Conservation (phyloP, 2,113 vertebrate genomes). For the Perognathus longimembris region DNA sequence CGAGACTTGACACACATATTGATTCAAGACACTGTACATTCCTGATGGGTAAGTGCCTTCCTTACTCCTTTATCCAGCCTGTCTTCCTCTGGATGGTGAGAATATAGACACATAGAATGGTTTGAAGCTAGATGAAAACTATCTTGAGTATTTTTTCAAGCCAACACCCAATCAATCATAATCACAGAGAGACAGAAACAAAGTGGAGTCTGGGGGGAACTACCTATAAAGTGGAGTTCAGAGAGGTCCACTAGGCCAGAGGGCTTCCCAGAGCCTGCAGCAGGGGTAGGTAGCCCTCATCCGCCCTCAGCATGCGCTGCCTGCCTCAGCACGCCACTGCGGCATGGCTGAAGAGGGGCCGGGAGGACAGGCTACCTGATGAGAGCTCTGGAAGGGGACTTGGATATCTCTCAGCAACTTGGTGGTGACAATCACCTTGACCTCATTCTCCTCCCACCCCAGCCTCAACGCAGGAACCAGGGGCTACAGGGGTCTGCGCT, state of each 20-base stretch:
- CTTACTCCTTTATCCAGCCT: not conserved
- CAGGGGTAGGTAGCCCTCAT: no score
- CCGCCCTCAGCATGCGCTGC: no score
- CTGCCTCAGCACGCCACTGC: no score
- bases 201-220: not conserved
- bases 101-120: not conserved
- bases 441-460: not conserved
- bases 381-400: not conserved
- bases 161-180: no score
- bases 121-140: not conserved
- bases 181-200: not conserved
- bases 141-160: not conserved
- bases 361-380: not conserved
- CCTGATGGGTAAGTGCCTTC: not conserved
- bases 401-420: not conserved
- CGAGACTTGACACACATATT: not conserved
- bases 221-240: not conserved
- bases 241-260: accelerated
- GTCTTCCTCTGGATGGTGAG: not conserved
- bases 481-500: not conserved
- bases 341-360: no score
- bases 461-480: not conserved
- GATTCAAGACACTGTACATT: not conserved
- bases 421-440: not conserved
- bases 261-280: not conserved